Evolutionary conservation across 2,113 vertebrate genomes (phyloP), one percentile per base, ranked within the genome.

Genomic region (Poicephalus gulielmi): DNA sequence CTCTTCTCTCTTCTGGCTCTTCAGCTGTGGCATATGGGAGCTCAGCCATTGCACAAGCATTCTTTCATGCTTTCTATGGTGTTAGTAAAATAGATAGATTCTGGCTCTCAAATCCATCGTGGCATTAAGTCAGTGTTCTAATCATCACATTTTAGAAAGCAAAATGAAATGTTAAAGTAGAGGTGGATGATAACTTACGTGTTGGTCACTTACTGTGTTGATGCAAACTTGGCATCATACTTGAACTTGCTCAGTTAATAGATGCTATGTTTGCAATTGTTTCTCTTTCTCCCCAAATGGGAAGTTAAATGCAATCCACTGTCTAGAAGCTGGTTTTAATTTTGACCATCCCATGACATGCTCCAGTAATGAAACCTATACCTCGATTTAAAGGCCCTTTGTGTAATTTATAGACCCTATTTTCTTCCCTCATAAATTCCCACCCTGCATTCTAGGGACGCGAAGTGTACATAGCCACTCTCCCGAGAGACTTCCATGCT

Each of bases 301-400:
- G 64, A 94, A 95, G 55, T 75, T 91, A 86, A 96, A 84, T 44
- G 17, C 64, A 92, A 66, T 89, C 80, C 15, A 41, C 79, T 92
- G 86, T 81, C 60, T 86, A 60, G 80, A 83, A 86, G 77, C 80
- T 89, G 92, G 25, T 90, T 93, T 91, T 62, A 89, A 93, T 96
- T 94, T 82, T 95, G 91, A 16, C 66, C 25, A 30, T 86, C 33
- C 12, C 60, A 37, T 68, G 83, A 86, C 80, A 30, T 64, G 68
- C 47, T 88, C 77, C 52, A 41, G 28, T 86, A 91, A 91, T 91
- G 88, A 91, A 95, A 89, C 62, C 62, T 85, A 6, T 43, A 41
- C 69, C 31, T 87, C 57, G 46, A 18, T 39, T 96, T 95, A 90
- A 76, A 89, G 41, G 52, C 57, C 60, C n/a, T 55, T 43, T 37